phyloP scores from a whole-genome alignment of 2,888 invertebrate species.

The Leucophenga montana region DNA sequence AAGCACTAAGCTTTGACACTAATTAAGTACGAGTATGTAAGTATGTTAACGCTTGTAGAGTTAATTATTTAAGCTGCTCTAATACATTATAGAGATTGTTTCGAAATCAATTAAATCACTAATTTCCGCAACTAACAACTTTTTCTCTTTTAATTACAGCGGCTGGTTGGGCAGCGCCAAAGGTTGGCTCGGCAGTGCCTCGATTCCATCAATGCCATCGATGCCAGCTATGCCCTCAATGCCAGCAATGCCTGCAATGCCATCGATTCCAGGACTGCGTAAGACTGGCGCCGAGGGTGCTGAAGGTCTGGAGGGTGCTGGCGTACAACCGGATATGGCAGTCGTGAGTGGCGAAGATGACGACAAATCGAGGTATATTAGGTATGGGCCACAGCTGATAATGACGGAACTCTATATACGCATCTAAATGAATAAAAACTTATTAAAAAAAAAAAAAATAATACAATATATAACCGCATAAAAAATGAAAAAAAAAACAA shows the following conservation, averaged over 20 bases:
- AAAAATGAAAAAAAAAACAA: background rate
- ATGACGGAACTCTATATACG: conserved; percentile 71
- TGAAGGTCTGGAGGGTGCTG: conserved; percentile 71
- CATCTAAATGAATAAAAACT: conserved; percentile 30
- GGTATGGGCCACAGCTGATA: conserved; percentile 78
- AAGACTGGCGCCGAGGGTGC: conserved; percentile 78
- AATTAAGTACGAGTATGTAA: too few species aligned
- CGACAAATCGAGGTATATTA: conserved; percentile 89
- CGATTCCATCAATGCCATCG: conserved; percentile 73
- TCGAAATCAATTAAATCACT: conserved; percentile 8
- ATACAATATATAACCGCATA: conserved; percentile 29
- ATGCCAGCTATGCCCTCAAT: conserved; percentile 71
- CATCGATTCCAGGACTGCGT: conserved; percentile 79
- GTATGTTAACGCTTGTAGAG: too few species aligned
- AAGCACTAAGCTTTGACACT: too few species aligned
- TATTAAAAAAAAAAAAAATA: conserved; percentile 27
- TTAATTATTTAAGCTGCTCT: too few species aligned
- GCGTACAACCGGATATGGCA: conserved; percentile 52
- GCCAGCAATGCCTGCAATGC: conserved; percentile 72
- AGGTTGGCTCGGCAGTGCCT: conserved; percentile 82
- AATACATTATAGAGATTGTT: background rate
- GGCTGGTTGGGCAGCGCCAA: conserved; percentile 91
- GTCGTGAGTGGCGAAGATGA: conserved; percentile 80
- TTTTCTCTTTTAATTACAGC: conserved; percentile 65
- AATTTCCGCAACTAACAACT: conserved; percentile 13